Conservation (phyloP, 2,888 invertebrate species). For the Sarcophaga subvicina region DNA sequence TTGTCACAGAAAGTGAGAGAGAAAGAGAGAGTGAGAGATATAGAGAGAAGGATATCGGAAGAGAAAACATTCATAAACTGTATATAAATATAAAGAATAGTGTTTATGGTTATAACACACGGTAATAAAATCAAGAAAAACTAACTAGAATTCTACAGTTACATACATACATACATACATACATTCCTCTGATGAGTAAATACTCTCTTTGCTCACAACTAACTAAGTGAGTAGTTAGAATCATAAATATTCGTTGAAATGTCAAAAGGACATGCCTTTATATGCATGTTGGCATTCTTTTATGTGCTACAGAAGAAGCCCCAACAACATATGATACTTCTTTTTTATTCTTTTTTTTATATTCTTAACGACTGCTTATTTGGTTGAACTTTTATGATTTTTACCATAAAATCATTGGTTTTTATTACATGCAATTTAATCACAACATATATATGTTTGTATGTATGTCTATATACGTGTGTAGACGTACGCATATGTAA, state of each 20-base stretch:
- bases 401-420: slow-evolving; percentile 67
- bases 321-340: slow-evolving; percentile 43
- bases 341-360: slow-evolving; percentile 41
- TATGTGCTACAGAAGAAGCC: slow-evolving; percentile 13
- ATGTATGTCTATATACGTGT: background rate
- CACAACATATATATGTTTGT: slow-evolving; percentile 14
- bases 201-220: slow-evolving; percentile 58
- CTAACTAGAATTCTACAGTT: slow-evolving; percentile 21
- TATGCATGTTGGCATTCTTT: slow-evolving; percentile 21
- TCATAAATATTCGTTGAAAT: slow-evolving; percentile 63
- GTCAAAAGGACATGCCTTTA: slow-evolving; percentile 69
- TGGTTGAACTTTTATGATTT: slow-evolving; percentile 55
- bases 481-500: no score
- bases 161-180: slow-evolving; percentile 47
- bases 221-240: slow-evolving; percentile 19
- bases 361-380: slow-evolving; percentile 35
- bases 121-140: slow-evolving; percentile 45
- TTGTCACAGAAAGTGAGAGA: background rate
- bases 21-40: background rate
- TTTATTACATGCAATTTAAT: slow-evolving; percentile 57
- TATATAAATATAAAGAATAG: slow-evolving; percentile 37
- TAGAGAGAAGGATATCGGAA: background rate
- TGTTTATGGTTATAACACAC: slow-evolving; percentile 62
- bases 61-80: background rate
- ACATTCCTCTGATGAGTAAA: slow-evolving; percentile 69